These are phyloP conservation scores for Morelia viridis DNA, from an alignment of 2,797 vertebrate species.

Conservation along the genomic window DNA sequence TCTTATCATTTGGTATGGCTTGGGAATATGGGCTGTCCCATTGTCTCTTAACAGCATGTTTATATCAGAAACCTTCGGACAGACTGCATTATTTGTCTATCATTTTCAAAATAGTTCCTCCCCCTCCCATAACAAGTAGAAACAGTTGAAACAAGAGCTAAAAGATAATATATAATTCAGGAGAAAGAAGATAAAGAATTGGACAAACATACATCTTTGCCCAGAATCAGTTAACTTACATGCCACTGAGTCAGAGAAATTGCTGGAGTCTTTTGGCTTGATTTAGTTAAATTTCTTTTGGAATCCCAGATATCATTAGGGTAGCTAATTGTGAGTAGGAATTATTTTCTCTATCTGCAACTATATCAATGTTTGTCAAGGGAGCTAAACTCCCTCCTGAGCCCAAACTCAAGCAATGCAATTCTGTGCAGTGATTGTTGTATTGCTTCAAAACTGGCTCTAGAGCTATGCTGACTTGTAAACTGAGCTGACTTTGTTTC, in stretches of 20 bases:
- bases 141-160: not conserved
- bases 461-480: not conserved
- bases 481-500: not conserved
- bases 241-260: not conserved
- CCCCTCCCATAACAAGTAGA: not conserved
- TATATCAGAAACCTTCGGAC: not conserved
- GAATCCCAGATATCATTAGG: not conserved
- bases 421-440: not conserved
- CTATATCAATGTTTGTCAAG: not conserved
- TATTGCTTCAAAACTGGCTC: not conserved
- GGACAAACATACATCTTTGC: not conserved
- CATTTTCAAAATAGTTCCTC: not conserved
- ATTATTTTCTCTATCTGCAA: not conserved
- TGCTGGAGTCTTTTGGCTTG: not conserved
- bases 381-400: not conserved
- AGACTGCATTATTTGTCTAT: not conserved
- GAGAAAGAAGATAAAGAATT: not conserved
- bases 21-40: not conserved
- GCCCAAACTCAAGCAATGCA: not conserved
- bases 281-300: not conserved
- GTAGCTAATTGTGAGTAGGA: not conserved
- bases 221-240: not conserved
- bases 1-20: not conserved
- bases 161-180: not conserved
- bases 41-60: not conserved